Conservation (phyloP, 2,888 invertebrate genomes). For the Tipula unca region DNA sequence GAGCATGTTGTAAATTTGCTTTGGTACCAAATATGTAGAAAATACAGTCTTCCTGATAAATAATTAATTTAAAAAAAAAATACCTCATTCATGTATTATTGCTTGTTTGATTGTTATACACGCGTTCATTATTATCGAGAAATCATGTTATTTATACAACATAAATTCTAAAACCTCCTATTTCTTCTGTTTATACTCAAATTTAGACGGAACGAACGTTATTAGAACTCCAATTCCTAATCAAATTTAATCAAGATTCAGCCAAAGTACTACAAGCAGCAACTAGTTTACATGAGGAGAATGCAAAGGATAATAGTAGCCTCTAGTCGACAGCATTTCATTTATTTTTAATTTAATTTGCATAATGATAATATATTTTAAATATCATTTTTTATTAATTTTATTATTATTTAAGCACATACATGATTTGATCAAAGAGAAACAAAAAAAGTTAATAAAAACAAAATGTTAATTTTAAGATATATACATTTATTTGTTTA, state of each 20-base stretch:
- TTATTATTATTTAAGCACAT: not conserved
- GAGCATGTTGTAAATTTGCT: not conserved
- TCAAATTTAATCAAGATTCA: constrained; percentile 31
- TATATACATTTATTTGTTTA: not conserved
- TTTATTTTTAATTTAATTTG: not conserved
- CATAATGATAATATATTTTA: not conserved
- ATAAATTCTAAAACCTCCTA: not conserved
- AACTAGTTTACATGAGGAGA: not conserved
- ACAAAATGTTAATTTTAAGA: not conserved
- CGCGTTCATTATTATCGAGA: not conserved
- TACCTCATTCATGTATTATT: not conserved
- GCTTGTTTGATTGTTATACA: not conserved
- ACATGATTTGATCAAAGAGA: not conserved
- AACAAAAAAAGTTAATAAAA: not conserved
- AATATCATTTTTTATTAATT: not conserved
- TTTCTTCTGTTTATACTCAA: not conserved
- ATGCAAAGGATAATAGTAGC: not conserved
- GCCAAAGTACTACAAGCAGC: not conserved
- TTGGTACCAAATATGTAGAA: not conserved
- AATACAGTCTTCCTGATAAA: not conserved
- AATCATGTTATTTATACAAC: not conserved
- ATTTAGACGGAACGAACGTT: constrained; percentile 67
- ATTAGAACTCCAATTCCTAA: constrained; percentile 58
- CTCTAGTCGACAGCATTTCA: constrained; percentile 8
- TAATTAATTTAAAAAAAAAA: not conserved